Conservation (phyloP, 2,113 vertebrate species). For the Mystacornis crossleyi region DNA sequence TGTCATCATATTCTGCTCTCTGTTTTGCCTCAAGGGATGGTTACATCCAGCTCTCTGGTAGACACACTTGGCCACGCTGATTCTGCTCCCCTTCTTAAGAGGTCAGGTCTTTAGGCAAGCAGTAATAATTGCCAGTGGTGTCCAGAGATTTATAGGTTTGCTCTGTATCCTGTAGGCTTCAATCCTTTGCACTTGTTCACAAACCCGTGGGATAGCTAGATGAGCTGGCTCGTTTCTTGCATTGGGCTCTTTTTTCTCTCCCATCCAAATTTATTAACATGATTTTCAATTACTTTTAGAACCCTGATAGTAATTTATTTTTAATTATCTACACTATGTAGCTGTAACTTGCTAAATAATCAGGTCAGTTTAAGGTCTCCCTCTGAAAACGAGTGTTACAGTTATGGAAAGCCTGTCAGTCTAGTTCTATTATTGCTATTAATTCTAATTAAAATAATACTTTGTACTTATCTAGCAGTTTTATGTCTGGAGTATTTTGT, state of each 20-base stretch:
- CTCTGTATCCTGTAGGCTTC: not conserved
- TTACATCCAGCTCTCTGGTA: not conserved
- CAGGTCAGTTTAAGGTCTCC: conserved; percentile 51
- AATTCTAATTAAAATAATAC: conserved; percentile 40
- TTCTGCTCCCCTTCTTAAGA: conserved; percentile 40
- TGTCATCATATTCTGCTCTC: conserved; percentile 8
- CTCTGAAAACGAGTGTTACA: not conserved
- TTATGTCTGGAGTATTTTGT: conserved; percentile 34
- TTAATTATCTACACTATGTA: conserved; percentile 55
- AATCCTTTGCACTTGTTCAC: not conserved
- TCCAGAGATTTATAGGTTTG: conserved; percentile 13
- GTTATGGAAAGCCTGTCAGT: conserved; percentile 18
- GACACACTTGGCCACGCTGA: not conserved
- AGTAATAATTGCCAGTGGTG: not conserved
- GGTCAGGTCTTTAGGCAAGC: conserved; percentile 20
- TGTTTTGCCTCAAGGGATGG: not conserved
- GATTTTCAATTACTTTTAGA: conserved; percentile 63
- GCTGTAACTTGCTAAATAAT: conserved; percentile 48
- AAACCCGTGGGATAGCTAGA: not conserved
- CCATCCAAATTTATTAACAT: conserved; percentile 44
- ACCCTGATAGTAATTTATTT: conserved; percentile 47
- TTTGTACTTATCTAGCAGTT: conserved; percentile 9
- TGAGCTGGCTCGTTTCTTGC: not conserved
- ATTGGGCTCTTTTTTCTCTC: not conserved
- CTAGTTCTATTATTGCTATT: conserved; percentile 28